Conservation (phyloP, 2,113 vertebrate species). For the Thamnaconus septentrionalis region DNA sequence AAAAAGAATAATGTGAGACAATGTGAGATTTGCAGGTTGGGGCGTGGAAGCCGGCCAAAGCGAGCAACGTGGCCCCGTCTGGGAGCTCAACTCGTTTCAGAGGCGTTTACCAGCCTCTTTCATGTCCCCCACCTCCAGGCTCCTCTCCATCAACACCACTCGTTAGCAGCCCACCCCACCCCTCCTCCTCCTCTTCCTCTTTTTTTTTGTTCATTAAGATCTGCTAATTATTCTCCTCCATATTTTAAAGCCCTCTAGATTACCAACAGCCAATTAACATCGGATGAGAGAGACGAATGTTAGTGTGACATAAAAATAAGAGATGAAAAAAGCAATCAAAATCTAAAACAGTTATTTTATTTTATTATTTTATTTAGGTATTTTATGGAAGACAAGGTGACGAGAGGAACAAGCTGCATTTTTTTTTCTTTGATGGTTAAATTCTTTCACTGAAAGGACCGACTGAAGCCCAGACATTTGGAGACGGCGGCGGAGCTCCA, state of each 20-base stretch:
- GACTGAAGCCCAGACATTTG: slow-evolving; percentile 22
- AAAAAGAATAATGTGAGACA: slow-evolving; percentile 3
- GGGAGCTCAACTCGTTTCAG: slow-evolving; percentile 58
- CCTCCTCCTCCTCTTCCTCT: slow-evolving; percentile 1
- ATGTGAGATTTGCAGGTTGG: slow-evolving; percentile 11
- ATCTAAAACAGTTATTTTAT: not conserved
- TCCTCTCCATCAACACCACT: slow-evolving; percentile 64
- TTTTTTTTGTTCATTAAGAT: slow-evolving; percentile 76
- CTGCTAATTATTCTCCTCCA: slow-evolving; percentile 79
- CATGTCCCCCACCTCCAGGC: slow-evolving; percentile 66
- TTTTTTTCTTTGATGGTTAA: slow-evolving; percentile 39
- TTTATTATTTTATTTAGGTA: no score
- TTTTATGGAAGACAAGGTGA: not conserved
- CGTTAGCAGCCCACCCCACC: slow-evolving; percentile 69
- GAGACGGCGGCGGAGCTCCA: not conserved
- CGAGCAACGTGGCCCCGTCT: slow-evolving; percentile 40
- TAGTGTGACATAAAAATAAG: slow-evolving; percentile 55
- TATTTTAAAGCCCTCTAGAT: slow-evolving; percentile 67
- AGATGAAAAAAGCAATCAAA: slow-evolving; percentile 29
- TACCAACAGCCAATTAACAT: slow-evolving; percentile 72
- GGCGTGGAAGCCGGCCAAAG: slow-evolving; percentile 19
- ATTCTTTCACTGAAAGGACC: slow-evolving; percentile 29
- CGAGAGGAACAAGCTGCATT: slow-evolving; percentile 14
- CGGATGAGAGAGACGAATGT: slow-evolving; percentile 63
- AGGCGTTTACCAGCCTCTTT: slow-evolving; percentile 73